These are phyloP conservation scores for Saguinus imperator DNA, from an alignment of 2,113 vertebrate genomes.

Conservation along the genomic window DNA sequence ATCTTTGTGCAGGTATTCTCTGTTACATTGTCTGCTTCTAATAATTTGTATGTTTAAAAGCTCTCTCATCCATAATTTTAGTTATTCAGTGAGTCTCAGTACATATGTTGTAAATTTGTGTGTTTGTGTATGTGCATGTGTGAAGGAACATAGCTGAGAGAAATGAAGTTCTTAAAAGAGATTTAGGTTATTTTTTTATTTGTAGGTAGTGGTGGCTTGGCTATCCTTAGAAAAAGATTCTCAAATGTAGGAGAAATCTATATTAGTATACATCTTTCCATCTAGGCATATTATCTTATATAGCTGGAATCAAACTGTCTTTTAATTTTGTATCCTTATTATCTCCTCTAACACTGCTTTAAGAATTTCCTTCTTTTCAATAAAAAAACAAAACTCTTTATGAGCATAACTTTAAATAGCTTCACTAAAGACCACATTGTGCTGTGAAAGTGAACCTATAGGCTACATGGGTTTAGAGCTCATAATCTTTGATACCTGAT, in stretches of 20 bases:
- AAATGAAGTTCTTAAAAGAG: background rate
- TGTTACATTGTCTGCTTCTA: background rate
- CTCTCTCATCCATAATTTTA: background rate
- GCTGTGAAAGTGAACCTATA: constrained; percentile 24
- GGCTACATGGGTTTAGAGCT: background rate
- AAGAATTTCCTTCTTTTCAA: background rate
- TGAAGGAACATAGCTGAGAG: background rate
- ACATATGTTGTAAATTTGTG: background rate
- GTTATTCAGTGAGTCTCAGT: background rate
- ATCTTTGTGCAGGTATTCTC: constrained; percentile 10
- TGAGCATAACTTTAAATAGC: background rate
- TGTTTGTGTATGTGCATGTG: background rate
- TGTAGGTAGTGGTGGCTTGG: background rate
- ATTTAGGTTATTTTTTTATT: background rate
- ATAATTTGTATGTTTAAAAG: background rate
- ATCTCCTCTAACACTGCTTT: background rate
- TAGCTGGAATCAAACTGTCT: background rate
- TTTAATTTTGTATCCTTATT: background rate
- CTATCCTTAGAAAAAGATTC: background rate
- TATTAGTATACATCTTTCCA: background rate
- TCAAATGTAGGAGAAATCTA: background rate
- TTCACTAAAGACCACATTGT: constrained; percentile 12
- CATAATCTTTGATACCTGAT: background rate
- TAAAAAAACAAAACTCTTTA: constrained; percentile 7
- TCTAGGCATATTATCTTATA: background rate